A percentile compares a stretch with the other conserved stretches of the same genome.
Evolutionary conservation across 2,797 vertebrate species (phyloP).

Genomic region (Pogonophryne albipinna): DNA sequence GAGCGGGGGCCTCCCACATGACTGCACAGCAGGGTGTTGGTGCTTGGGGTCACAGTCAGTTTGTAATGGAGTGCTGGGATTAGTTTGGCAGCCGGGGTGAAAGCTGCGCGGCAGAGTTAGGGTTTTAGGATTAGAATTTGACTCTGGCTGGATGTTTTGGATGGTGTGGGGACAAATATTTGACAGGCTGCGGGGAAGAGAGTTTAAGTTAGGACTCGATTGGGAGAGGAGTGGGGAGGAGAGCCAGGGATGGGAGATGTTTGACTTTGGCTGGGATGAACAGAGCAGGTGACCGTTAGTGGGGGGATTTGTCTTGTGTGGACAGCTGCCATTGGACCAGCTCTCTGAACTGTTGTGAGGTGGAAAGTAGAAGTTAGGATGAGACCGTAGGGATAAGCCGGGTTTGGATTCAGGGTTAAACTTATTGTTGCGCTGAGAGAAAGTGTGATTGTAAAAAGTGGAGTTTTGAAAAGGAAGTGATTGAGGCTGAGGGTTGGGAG

Average conservation of each 20-base stretch:
- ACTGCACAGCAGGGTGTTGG: constrained; percentile 33
- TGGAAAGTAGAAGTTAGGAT: constrained; percentile 28
- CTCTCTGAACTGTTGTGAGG: constrained; percentile 35
- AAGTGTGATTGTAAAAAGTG: constrained; percentile 12
- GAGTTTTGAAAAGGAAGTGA: constrained; percentile 26
- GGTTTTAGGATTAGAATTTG: constrained; percentile 42
- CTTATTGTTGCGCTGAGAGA: constrained; percentile 29
- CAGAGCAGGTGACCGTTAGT: constrained; percentile 32
- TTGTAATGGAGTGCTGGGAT: constrained; percentile 49
- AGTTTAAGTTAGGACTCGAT: constrained; percentile 40
- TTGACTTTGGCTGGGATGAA: constrained; percentile 35
- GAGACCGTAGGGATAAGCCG: constrained; percentile 9
- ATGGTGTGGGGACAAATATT: constrained; percentile 38
- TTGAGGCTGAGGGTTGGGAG: constrained; percentile 28
- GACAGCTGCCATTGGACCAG: constrained; percentile 49
- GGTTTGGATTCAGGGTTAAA: constrained; percentile 36
- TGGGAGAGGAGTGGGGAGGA: constrained; percentile 44
- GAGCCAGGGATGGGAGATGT: constrained; percentile 27
- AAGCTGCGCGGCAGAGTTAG: constrained; percentile 26
- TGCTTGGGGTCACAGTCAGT: constrained; percentile 35
- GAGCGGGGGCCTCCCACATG: constrained; percentile 54
- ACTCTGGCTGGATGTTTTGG: constrained; percentile 45
- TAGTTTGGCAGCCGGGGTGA: constrained; percentile 53
- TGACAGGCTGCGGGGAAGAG: constrained; percentile 37
- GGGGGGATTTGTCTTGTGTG: constrained; percentile 31